A percentile compares a stretch with the other conserved stretches of the same genome.
Conservation (phyloP, 1,140 invertebrate species). For the Mactra quadrangularis region DNA sequence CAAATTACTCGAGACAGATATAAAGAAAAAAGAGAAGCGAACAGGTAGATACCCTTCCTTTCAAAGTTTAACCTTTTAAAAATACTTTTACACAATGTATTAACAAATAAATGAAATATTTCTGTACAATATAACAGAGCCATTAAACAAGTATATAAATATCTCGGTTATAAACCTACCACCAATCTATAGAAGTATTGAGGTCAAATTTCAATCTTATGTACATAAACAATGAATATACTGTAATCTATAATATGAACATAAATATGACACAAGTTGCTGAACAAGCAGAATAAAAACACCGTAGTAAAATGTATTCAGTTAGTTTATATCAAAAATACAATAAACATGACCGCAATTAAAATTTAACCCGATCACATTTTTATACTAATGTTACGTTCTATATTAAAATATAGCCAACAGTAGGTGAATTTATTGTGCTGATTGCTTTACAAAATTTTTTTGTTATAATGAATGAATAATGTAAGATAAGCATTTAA, state of each 20-base stretch:
- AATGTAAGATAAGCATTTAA: too few species aligned
- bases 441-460: too few species aligned
- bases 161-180: constrained; percentile 8
- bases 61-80: not conserved
- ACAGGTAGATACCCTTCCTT: too few species aligned
- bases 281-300: constrained; percentile 21
- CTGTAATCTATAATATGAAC: constrained; percentile 9
- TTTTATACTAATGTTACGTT: too few species aligned
- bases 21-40: too few species aligned
- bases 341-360: too few species aligned
- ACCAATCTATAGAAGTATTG: constrained; percentile 13
- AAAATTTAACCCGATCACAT: too few species aligned
- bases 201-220: constrained; percentile 46
- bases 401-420: too few species aligned
- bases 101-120: not conserved
- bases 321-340: too few species aligned
- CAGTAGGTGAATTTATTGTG: too few species aligned
- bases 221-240: constrained; percentile 33
- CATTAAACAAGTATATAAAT: constrained; percentile 5
- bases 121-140: constrained; percentile 15
- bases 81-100: constrained; percentile 12
- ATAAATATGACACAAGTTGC: not conserved
- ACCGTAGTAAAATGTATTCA: not conserved
- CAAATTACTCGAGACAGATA: too few species aligned
- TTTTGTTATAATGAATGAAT: too few species aligned